Conservation (phyloP, 2,888 invertebrate species). For the Mylabris sibirica region DNA sequence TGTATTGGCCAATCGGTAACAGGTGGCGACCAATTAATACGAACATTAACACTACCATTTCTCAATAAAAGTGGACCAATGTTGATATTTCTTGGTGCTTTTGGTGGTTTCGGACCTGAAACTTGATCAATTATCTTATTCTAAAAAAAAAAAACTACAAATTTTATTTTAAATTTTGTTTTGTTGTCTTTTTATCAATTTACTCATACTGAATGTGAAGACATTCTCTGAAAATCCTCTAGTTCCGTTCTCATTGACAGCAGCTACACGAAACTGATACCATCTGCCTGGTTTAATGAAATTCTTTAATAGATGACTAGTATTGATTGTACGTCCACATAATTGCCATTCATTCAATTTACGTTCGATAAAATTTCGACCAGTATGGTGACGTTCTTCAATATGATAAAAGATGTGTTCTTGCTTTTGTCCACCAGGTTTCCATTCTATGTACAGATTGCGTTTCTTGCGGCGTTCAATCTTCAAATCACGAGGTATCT, state of each 20-base stretch:
- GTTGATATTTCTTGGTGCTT: slow-evolving; percentile 68
- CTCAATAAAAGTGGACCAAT: slow-evolving; percentile 61
- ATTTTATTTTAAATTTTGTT: not conserved
- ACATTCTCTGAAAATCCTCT: slow-evolving; percentile 74
- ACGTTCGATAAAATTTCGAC: slow-evolving; percentile 70
- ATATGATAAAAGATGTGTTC: slow-evolving; percentile 65
- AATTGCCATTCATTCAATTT: slow-evolving; percentile 72
- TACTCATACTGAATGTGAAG: slow-evolving; percentile 64
- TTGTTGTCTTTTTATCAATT: not conserved
- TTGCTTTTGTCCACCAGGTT: slow-evolving; percentile 31
- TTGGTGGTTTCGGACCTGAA: slow-evolving; percentile 69
- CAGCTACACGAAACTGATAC: slow-evolving; percentile 82
- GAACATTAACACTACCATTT: slow-evolving; percentile 65
- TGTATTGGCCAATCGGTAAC: slow-evolving; percentile 75
- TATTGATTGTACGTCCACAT: slow-evolving; percentile 64
- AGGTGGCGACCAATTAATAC: slow-evolving; percentile 74
- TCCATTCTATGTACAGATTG: slow-evolving; percentile 60
- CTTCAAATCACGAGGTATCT: slow-evolving; percentile 68
- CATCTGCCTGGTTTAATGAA: slow-evolving; percentile 74
- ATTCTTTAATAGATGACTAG: slow-evolving; percentile 65
- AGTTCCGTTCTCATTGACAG: slow-evolving; percentile 75
- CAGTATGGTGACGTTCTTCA: slow-evolving; percentile 76
- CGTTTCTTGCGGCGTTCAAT: slow-evolving; percentile 66
- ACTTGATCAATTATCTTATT: slow-evolving; percentile 11
- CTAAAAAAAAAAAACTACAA: not conserved